A percentile compares a stretch with the other conserved stretches of the same genome.
phyloP scores from a whole-genome alignment of 2,888 invertebrate species.

The Synergus japonicus region DNA sequence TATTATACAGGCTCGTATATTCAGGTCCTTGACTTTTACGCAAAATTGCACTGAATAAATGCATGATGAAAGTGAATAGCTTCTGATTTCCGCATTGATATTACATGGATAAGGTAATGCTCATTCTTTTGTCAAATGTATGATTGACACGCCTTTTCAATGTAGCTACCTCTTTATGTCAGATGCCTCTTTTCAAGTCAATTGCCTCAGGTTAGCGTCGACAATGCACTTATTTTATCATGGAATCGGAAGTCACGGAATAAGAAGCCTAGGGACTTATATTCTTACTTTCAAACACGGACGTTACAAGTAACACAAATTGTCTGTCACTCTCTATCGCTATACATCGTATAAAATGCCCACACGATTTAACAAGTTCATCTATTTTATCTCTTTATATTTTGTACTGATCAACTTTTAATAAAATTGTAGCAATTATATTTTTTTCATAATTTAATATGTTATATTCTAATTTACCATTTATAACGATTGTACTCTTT shows the following conservation, averaged over 20 bases:
- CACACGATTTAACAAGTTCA: not conserved
- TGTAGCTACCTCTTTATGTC: not conserved
- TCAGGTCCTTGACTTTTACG: too few relatives aligned
- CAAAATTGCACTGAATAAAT: too few relatives aligned
- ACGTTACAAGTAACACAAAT: not conserved
- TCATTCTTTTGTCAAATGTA: not conserved
- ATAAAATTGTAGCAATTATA: not conserved
- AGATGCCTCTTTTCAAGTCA: conserved; percentile 26
- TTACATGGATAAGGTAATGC: not conserved
- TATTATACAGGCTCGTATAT: too few relatives aligned
- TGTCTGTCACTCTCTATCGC: not conserved
- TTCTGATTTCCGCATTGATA: not conserved
- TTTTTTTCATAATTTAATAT: not conserved
- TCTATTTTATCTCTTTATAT: not conserved
- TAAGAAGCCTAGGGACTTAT: not conserved
- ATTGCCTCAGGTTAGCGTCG: not conserved
- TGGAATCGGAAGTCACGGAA: conserved; percentile 1
- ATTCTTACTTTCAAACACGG: conserved; percentile 17
- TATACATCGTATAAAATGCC: not conserved
- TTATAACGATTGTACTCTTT: too few relatives aligned
- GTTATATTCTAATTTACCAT: too few relatives aligned
- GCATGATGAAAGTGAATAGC: not conserved
- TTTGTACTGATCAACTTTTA: not conserved
- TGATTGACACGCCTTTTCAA: not conserved
- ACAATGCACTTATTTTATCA: conserved; percentile 12